Conservation (phyloP, 1,140 invertebrate genomes). For the Reticulitermes speratus region DNA sequence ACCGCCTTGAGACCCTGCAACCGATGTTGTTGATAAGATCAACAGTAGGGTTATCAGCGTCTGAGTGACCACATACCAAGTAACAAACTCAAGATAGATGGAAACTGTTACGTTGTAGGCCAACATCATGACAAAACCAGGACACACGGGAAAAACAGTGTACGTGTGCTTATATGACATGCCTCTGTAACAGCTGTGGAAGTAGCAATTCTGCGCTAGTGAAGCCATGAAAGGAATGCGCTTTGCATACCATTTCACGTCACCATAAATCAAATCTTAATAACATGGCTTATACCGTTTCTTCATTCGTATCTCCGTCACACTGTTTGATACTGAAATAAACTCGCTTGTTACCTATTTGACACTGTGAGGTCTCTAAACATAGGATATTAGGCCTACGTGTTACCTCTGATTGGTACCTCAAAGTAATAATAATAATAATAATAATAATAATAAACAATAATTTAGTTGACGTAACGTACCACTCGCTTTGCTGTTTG, state of each 20-base stretch:
- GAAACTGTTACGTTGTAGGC: too few species aligned
- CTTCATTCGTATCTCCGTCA: neutral
- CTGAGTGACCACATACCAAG: too few species aligned
- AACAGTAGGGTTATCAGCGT: too few species aligned
- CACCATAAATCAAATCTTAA: neutral
- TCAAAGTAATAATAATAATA: neutral
- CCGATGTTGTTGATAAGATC: too few species aligned
- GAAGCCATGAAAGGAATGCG: neutral
- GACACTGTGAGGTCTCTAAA: neutral
- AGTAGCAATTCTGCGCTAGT: neutral
- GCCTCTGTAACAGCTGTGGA: neutral
- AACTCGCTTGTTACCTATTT: neutral
- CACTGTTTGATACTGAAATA: neutral
- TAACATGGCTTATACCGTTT: neutral
- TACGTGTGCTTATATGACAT: neutral
- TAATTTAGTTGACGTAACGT: neutral
- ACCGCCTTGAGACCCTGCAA: too few species aligned
- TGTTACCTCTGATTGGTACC: neutral
- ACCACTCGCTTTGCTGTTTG: neutral
- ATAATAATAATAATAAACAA: neutral
- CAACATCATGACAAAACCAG: neutral
- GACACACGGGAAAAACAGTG: neutral
- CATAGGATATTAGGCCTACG: neutral
- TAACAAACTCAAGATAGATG: too few species aligned
- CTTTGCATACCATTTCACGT: slow-evolving; percentile 11